Evolutionary conservation across 2,888 invertebrate species (phyloP).

Genomic region (Odontocolon sp.): DNA sequence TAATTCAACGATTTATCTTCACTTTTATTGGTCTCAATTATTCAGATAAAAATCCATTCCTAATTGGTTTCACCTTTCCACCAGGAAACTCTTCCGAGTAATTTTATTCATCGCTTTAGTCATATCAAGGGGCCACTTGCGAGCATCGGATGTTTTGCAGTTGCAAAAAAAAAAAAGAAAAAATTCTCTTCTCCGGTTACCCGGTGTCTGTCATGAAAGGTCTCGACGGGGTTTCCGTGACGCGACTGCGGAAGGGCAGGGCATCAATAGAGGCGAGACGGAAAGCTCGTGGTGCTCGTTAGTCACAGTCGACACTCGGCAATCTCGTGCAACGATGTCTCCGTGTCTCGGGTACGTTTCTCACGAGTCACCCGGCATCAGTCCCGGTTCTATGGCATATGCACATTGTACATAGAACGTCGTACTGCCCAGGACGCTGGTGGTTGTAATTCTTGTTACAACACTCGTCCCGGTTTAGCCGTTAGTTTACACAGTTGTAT

Average conservation of each 20-base stretch:
- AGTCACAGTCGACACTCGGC: conserved; percentile 51
- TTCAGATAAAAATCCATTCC: not conserved
- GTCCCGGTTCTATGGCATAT: conserved; percentile 16
- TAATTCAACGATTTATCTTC: not conserved
- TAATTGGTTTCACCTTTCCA: not conserved
- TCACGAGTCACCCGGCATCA: conserved; percentile 31
- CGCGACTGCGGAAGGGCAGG: conserved; percentile 15
- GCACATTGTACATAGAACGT: not conserved
- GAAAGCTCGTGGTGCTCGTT: conserved; percentile 40
- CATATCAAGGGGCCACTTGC: not conserved
- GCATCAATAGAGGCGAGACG: conserved; percentile 12
- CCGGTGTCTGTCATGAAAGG: not conserved
- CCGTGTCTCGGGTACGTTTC: conserved; percentile 36
- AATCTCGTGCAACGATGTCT: conserved; percentile 37
- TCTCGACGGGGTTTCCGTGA: not conserved
- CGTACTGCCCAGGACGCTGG: not conserved
- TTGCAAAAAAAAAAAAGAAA: not conserved
- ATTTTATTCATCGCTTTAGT: not conserved
- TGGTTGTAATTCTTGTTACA: conserved; percentile 6
- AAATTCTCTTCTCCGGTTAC: not conserved
- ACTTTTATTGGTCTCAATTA: not conserved
- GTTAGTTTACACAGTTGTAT: too few species aligned
- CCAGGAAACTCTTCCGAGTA: not conserved
- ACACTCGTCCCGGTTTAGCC: not conserved
- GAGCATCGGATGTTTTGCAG: not conserved